Base-by-base conservation (phyloP, 2,888 invertebrate genomes). In the Hydriomena furcata region DNA sequence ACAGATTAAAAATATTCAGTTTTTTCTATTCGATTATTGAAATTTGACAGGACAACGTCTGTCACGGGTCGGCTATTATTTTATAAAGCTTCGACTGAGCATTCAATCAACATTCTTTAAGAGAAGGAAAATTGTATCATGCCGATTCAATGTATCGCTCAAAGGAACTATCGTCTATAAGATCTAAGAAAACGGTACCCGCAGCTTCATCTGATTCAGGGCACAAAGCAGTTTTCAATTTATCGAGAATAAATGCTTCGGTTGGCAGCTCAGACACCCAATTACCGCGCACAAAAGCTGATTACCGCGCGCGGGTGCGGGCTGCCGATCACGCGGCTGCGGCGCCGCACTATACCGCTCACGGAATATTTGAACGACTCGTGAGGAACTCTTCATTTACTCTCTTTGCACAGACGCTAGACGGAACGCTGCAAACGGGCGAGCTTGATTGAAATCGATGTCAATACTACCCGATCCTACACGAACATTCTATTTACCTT, bases 201-300 rank as follows among this genome's bases (percentile, higher is more conserved):
- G 76, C 78, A 79, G 78, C 72, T 78, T 77, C 75, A 72, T 81
- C 79, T 74, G 80, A 83, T 84, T 83, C 77, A 70, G 77, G 75
- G 81, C 81, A 84, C 83, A 86, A 84, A 85, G 84, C 82, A 87
- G 83, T 85, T 89, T 88, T 87, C 85, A 89, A 88, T 89, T 88
- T 88, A 88, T 87, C 79, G 82, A 80, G 82, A 85, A 87, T 88
- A 89, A 90, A 90, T 86, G 89, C 85, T 82, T 81, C 80, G 84
- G 84, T 85, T 86, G 88, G 85, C 84, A 87, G 87, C 86, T 88
- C 87, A 89, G 87, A 87, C 88, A 88, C 86, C 88, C 88, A 89
- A 89, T 89, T 89, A 89, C 85, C 75, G 83, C 76, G 79, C 86
- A 90, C 87, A 89, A 89, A 88, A 89, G 90, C 88, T 89, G 89